phyloP scores from a whole-genome alignment of 2,888 invertebrate genomes.

The Latheticus oryzae region DNA sequence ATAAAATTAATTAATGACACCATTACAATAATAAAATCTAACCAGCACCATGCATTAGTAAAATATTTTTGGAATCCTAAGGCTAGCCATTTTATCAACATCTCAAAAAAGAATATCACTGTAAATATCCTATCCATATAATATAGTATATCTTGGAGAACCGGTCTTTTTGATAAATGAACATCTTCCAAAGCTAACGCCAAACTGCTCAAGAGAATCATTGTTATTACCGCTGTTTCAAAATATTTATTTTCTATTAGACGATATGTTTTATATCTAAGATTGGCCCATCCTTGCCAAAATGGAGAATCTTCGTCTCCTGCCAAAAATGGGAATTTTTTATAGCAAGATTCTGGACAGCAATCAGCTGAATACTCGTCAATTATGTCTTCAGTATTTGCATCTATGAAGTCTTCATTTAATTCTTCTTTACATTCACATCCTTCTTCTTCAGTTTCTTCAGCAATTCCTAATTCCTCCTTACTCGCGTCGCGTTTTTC shows the following conservation, averaged over 20 bases:
- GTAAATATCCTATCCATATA: slow-evolving; percentile 99
- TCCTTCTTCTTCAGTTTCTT: slow-evolving; percentile 68
- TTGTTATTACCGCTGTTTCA: slow-evolving; percentile 98
- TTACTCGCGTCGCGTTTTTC: slow-evolving; percentile 91
- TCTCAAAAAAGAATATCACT: slow-evolving; percentile 97
- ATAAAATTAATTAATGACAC: slow-evolving; percentile 98
- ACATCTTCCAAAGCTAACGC: slow-evolving; percentile 98
- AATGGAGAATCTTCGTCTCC: slow-evolving; percentile 93
- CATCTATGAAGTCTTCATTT: slow-evolving; percentile 77
- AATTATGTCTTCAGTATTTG: slow-evolving; percentile 81
- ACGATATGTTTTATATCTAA: slow-evolving; percentile 92
- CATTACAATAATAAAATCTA: slow-evolving; percentile 98
- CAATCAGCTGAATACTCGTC: slow-evolving; percentile 94
- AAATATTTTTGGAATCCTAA: slow-evolving; percentile 97
- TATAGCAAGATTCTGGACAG: slow-evolving; percentile 90
- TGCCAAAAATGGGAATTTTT: slow-evolving; percentile 86
- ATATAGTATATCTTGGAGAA: slow-evolving; percentile 91
- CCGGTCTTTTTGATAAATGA: slow-evolving; percentile 89
- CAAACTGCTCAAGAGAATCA: slow-evolving; percentile 98
- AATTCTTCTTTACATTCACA: slow-evolving; percentile 75
- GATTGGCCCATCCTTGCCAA: slow-evolving; percentile 95
- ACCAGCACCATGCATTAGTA: slow-evolving; percentile 99
- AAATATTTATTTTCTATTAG: slow-evolving; percentile 99
- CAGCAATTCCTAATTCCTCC: slow-evolving; percentile 88
- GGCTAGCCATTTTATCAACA: slow-evolving; percentile 98